Percentiles rank a stretch among this genome's conserved stretches.
Evolutionary conservation across 53 echinoderm and acorn worm species (phyloP).

Genomic region (Actinopyga echinites): DNA sequence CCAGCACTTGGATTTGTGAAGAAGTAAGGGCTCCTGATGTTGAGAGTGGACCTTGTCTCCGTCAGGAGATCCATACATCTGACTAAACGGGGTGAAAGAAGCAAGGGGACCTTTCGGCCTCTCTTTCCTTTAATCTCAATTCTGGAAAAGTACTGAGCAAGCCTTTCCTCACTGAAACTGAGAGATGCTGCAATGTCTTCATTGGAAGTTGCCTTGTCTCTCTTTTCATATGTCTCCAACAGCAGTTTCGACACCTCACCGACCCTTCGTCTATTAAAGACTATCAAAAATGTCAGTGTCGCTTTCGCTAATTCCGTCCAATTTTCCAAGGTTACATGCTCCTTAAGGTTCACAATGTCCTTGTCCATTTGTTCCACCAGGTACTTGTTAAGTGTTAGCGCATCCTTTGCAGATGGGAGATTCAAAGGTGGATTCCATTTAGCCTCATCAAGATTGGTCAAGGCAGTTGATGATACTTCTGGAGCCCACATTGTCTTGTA

Average conservation of each 20-base stretch:
- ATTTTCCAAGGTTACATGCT: background rate
- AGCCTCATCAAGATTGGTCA: background rate
- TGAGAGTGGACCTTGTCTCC: background rate
- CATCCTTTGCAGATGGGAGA: background rate
- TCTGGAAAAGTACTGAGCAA: background rate
- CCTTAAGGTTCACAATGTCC: background rate
- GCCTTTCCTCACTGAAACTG: background rate
- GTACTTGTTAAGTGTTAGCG: background rate
- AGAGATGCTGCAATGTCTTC: slow-evolving; percentile 7
- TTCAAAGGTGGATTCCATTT: background rate
- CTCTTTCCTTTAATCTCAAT: background rate
- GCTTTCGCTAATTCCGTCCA: slow-evolving; percentile 1
- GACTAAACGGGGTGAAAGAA: background rate
- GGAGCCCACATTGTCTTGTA: slow-evolving; percentile 12
- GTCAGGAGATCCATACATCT: background rate
- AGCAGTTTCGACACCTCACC: slow-evolving; percentile 14
- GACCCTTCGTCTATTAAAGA: slow-evolving; percentile 9
- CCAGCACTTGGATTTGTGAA: background rate
- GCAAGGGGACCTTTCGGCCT: background rate
- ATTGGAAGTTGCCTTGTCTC: background rate
- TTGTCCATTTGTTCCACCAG: no score
- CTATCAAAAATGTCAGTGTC: background rate
- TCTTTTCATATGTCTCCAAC: background rate
- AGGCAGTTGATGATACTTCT: background rate
- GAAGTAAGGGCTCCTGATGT: background rate